Evolutionary conservation across 2,797 vertebrate genomes (phyloP), one percentile per base, ranked within the genome.

Genomic region (Falco biarmicus): DNA sequence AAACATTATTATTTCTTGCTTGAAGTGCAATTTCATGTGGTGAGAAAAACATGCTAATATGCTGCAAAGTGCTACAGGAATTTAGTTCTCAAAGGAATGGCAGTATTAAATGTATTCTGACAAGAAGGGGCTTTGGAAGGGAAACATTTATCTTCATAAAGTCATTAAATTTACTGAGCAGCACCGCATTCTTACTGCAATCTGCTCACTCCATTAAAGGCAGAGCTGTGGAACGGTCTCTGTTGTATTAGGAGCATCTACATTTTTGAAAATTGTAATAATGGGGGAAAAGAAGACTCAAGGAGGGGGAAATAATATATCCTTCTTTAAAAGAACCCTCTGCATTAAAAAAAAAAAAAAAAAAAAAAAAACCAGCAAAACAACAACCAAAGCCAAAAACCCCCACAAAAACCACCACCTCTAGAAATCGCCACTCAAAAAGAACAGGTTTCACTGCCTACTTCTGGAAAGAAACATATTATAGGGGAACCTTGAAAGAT

Each of bases 121-220:
- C 98, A 98, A 98, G 97, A 98, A 98, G 98, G 98, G 97, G 97
- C 97, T 98, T 98, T 92, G 63, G 98, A 98, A 98, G 97, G 97
- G 98, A 98, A 98, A 98, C 98, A 98, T 98, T 98, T 98, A 98
- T 98, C 98, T 98, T 98, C 98, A 98, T 98, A 97, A 98, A 98
- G 98, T 98, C 98, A 98, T 98, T 98, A 98, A 98, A 98, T 98
- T 98, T 98, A 98, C 97, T 98, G 98, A 98, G 98, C 97, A 98
- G 97, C 97, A 97, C 97, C 11, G 59, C 97, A 98, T 98, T 97
- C 98, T 98, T 97, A 95, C 96, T 97, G 97, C 98, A 98, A 98
- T 98, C 98, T 98, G 98, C 97, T 98, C 98, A 98, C 97, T 98
- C 98, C 98, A 98, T 98, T 98, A 98, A 98, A 98, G 93, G 96